A percentile compares a stretch with the other conserved stretches of the same genome.
Conservation (phyloP, 2,113 vertebrate species). For the Halichoerus grypus region DNA sequence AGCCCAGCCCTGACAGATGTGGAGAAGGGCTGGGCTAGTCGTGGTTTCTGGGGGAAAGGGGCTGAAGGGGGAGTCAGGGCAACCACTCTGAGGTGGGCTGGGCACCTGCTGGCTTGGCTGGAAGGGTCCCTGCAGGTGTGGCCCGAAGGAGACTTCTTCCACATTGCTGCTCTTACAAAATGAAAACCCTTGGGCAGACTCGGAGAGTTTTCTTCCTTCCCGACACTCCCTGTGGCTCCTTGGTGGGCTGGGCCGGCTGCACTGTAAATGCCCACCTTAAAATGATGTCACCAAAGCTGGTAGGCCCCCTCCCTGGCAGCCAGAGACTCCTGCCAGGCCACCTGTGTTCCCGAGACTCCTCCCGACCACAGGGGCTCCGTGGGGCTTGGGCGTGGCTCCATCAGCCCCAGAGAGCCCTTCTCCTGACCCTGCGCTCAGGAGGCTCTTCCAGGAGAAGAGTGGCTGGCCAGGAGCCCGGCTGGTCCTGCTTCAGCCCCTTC, state of each 20-base stretch:
- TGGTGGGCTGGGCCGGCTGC: background rate
- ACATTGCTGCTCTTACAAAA: background rate
- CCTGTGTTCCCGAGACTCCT: background rate
- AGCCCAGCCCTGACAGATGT: background rate
- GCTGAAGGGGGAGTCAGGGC: fast-evolving
- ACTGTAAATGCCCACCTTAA: background rate
- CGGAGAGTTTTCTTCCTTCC: background rate
- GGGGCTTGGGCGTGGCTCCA: background rate
- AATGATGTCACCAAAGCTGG: background rate
- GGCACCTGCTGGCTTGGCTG: no score
- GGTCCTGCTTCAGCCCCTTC: background rate
- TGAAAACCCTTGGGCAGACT: background rate
- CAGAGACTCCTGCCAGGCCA: background rate
- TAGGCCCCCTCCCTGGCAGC: background rate
- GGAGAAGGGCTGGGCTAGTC: background rate
- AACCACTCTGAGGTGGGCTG: background rate
- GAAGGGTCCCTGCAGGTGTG: background rate
- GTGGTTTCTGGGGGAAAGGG: fast-evolving
- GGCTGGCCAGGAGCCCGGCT: background rate
- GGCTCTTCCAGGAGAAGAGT: background rate
- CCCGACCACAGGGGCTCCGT: background rate
- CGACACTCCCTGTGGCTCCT: background rate
- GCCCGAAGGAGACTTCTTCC: background rate
- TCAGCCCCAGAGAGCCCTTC: background rate
- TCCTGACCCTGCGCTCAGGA: background rate